These are phyloP conservation scores for Rosalia funebris DNA, from an alignment of 2,888 invertebrate species.

Conservation along the genomic window DNA sequence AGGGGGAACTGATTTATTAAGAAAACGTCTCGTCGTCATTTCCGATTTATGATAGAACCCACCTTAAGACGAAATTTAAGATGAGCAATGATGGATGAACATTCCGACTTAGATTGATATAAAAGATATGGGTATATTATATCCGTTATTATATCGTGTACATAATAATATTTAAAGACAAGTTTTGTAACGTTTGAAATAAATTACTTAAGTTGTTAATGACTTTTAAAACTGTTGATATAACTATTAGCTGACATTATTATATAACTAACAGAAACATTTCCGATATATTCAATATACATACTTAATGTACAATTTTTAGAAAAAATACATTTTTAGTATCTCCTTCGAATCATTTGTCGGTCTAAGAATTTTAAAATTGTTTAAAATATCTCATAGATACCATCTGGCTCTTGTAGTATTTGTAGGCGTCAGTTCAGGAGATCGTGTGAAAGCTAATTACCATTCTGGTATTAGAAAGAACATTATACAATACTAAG, in stretches of 20 bases:
- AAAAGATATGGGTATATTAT: slow-evolving; percentile 1
- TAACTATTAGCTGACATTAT: neutral
- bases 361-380: too few relatives aligned
- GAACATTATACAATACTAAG: too few relatives aligned
- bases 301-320: neutral
- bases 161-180: slow-evolving; percentile 2
- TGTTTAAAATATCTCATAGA: too few relatives aligned
- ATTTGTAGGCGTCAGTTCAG: too few relatives aligned
- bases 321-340: too few relatives aligned
- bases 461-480: too few relatives aligned
- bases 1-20: slow-evolving; percentile 52
- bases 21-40: slow-evolving; percentile 54
- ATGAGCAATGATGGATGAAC: slow-evolving; percentile 27
- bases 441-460: too few relatives aligned
- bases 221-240: neutral
- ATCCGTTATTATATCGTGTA: neutral
- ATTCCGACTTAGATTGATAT: slow-evolving; percentile 23
- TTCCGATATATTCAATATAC: neutral
- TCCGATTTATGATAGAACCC: slow-evolving; percentile 54
- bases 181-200: neutral
- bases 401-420: too few relatives aligned
- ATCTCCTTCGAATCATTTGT: too few relatives aligned
- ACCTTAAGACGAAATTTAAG: slow-evolving; percentile 28
- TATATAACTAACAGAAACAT: neutral
- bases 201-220: neutral